Evolutionary conservation across 2,888 invertebrate genomes (phyloP).

Genomic region (Loripinus fragilis): DNA sequence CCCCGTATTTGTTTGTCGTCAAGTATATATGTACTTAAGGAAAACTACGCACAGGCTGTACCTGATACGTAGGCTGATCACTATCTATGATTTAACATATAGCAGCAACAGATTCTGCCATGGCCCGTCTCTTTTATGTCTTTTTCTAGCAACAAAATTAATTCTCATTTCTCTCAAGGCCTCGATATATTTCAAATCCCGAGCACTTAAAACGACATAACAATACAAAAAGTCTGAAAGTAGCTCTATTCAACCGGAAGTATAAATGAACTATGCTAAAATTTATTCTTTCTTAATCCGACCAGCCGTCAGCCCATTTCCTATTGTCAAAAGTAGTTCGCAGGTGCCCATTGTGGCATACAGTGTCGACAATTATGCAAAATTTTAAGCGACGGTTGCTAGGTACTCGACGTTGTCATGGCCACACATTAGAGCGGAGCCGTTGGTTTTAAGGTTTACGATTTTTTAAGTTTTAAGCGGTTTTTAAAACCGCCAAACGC

Average conservation of each 20-base stretch:
- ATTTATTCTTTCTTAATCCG: conserved; percentile 6
- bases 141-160: conserved; percentile 6
- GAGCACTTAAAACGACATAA: conserved; percentile 40
- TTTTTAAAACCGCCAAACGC: too few relatives aligned
- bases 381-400: conserved; percentile 20
- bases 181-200: conserved; percentile 43
- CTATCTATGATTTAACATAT: too few relatives aligned
- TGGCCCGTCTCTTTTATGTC: too few relatives aligned
- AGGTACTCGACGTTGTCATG: conserved; percentile 23
- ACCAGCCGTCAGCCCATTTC: conserved; percentile 13
- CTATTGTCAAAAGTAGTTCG: conserved; percentile 33
- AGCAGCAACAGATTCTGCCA: too few relatives aligned
- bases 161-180: conserved; percentile 38
- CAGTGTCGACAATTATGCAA: conserved; percentile 39
- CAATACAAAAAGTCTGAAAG: conserved; percentile 25
- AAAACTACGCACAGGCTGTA: too few relatives aligned
- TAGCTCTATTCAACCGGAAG: conserved; percentile 41
- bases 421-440: not conserved
- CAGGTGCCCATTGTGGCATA: conserved; percentile 35
- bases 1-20: too few relatives aligned
- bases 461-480: conserved; percentile 6
- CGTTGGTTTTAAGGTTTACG: not conserved
- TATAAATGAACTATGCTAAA: conserved; percentile 34
- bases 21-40: too few relatives aligned
- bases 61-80: too few relatives aligned